A percentile compares a stretch with the other conserved stretches of the same genome.
Conservation (phyloP, 1,140 invertebrate genomes). For the Tenebrio molitor region DNA sequence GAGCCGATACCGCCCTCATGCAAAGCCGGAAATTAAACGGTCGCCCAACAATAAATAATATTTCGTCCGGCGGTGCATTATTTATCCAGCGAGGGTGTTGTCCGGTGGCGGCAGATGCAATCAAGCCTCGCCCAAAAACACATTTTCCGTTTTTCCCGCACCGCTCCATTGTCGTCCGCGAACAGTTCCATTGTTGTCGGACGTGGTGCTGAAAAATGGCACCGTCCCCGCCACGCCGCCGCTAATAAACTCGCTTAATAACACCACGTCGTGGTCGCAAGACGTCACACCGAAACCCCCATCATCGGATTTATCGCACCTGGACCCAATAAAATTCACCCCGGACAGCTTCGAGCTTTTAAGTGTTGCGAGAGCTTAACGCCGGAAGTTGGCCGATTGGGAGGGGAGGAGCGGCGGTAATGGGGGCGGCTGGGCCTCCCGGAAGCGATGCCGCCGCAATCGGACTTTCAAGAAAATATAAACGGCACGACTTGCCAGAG, state of each 20-base stretch:
- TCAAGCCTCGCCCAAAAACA: conserved; percentile 13
- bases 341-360: neutral
- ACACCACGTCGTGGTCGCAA: neutral
- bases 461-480: too few species aligned
- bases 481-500: too few species aligned
- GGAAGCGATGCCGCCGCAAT: too few species aligned
- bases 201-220: conserved; percentile 13
- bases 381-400: neutral
- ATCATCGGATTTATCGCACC: conserved; percentile 8
- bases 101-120: conserved; percentile 14
- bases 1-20: neutral
- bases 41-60: conserved; percentile 29
- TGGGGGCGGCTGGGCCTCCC: too few species aligned
- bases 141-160: conserved; percentile 24
- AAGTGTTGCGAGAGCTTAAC: neutral
- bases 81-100: conserved; percentile 7
- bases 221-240: neutral
- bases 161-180: neutral
- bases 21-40: conserved; percentile 26
- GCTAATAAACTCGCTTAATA: conserved; percentile 13
- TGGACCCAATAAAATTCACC: neutral
- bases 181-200: too few species aligned
- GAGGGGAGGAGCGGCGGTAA: neutral
- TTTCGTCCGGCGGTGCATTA: conserved; percentile 23
- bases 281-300: neutral